Evolutionary conservation across 2,888 invertebrate species (phyloP), one percentile per base, ranked within the genome.

Genomic region (Campopleginae sp.): DNA sequence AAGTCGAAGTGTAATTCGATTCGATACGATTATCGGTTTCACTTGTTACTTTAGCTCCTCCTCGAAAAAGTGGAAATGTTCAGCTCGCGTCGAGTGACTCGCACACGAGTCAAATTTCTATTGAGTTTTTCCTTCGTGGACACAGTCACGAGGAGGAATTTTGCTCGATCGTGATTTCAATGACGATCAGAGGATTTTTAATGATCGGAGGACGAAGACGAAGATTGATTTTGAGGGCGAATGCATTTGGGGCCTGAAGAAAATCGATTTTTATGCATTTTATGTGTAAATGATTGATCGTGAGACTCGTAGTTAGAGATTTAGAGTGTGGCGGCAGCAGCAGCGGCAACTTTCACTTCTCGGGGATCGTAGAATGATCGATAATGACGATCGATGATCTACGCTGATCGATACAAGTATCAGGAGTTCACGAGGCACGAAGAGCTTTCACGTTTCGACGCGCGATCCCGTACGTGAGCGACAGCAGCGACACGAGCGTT

Each of bases 321-420:
- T 31, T 44, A 17, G 14, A 65, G 38, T 63, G 65, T 51, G 42
- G 48, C n/a, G 31, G 44, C 5, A 12, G 77, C 38, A 70, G 19
- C 19, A 31, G 44, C 58, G 42, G 33, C n/a, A 19, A 44, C 54
- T 80, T 74, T 31, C 65, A 66, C 44, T 38, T 38, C 48, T 48
- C 75, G 79, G 58, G 80, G 86, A 86, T 86, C 81, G 84, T 65
- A 66, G 86, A 86, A 91, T 91, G 91, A 92, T 92, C 91, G 90
- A 90, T 91, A 90, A 89, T 91, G 92, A 92, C 90, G 92, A 92
- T 93, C 92, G 90, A 93, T 92, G 93, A 93, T 93, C 93, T 91
- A 91, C 88, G 86, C 86, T 90, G 93, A 93, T 92, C 93, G 92
- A 92, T 93, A 90, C 91, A 86, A 86, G 74, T 84, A 90, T 80